Evolutionary conservation across 2,797 vertebrate genomes (phyloP).

Genomic region (Dryobates pubescens): DNA sequence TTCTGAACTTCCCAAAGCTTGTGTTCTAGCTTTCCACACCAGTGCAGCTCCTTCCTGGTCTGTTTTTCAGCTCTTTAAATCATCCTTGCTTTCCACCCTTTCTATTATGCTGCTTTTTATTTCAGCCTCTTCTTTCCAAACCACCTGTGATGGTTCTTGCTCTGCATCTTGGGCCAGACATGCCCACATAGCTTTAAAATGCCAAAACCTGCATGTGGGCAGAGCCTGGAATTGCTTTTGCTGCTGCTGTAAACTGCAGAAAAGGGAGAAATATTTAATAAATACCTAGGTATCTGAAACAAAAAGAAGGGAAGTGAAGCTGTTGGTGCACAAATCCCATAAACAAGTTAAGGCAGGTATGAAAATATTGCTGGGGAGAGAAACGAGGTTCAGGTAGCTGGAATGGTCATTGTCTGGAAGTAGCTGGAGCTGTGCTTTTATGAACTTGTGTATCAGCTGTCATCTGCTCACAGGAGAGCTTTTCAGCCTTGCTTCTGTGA

Average conservation of each 20-base stretch:
- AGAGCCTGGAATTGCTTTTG: neutral
- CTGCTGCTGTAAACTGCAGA: neutral
- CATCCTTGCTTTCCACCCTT: neutral
- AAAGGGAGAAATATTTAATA: neutral
- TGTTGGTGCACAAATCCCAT: neutral
- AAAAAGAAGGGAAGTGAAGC: neutral
- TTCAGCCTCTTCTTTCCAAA: neutral
- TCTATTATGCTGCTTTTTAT: neutral
- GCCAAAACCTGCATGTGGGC: neutral
- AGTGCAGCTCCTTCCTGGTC: neutral
- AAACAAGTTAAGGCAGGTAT: neutral
- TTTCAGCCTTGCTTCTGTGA: neutral
- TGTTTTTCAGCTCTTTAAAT: neutral
- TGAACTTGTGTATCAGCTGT: neutral
- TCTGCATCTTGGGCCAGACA: neutral
- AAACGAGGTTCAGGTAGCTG: neutral
- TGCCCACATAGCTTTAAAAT: fast-evolving
- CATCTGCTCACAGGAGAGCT: neutral
- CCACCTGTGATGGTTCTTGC: neutral
- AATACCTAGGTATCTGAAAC: neutral
- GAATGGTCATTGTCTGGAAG: neutral
- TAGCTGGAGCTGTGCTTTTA: neutral
- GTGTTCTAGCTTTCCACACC: neutral
- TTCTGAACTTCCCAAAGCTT: neutral
- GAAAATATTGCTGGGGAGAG: neutral